Base-by-base conservation (phyloP, 2,888 invertebrate genomes). In the Stegana nigrithorax region DNA sequence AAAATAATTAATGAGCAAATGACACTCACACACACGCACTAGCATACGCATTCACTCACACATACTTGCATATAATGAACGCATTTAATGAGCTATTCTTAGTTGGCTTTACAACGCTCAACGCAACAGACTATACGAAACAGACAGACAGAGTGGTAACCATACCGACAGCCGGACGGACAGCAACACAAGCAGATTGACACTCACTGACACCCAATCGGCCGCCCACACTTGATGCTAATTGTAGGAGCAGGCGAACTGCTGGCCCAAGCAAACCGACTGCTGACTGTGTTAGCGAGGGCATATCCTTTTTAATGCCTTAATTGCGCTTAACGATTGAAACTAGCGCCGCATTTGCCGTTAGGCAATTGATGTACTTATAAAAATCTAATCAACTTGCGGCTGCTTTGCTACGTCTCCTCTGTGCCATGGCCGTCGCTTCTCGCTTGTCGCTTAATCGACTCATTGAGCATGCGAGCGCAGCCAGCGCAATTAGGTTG, bases 1-100 rank as follows among this genome's bases (percentile, higher is more conserved):
- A 73, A 73, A 73, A 73, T 78, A 78, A 78, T 75, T 75, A 75
- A 75, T 73, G 75, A 78, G 71, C 68, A 68, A 70, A 59, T 32
- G 29, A 55, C 57, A 62, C 61, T 57, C 23, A 53, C 29, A 45
- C n/a, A n/a, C 32, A 50, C 27, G 59, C 56, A 63, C 51, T 60
- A 4, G 26, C 29, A 63, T n/a, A 51, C 29, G 56, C 23, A 68
- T 53, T 58, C 59, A 63, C 59, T 68, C 63, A 23, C 56, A 56
- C 53, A 32, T 23, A 25, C 8, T n/a, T n/a, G n/a, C n/a, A 39
- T 17, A 39, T 39, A 39, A 39, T 39, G 39, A 39, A 17, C 39
- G 39, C 39, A 39, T n/a, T 39, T 39, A 39, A 39, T 39, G 39
- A 39, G 39, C 39, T 39, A 39, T 14, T 17, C n/a, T n/a, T n/a